These are phyloP conservation scores for Stichodactyla mertensii DNA, from an alignment of 64 coral and sea anemone genomes.

Conservation along the genomic window DNA sequence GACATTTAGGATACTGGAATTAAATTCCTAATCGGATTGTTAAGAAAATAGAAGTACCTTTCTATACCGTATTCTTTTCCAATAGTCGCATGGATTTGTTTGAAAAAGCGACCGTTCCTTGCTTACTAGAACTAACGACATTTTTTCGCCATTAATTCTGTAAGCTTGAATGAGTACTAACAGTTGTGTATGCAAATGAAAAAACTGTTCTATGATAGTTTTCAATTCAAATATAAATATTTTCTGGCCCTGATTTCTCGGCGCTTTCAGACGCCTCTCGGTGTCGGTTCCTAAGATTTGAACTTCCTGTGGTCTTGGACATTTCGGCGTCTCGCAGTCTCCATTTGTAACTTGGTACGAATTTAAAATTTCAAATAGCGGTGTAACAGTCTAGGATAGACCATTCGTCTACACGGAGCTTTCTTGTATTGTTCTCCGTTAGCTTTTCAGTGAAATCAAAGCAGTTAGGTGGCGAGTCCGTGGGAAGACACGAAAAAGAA, in stretches of 20 bases:
- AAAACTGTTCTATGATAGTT: neutral
- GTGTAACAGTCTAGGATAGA: neutral
- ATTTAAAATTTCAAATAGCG: neutral
- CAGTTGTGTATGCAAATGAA: neutral
- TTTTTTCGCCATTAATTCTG: neutral
- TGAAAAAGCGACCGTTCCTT: neutral
- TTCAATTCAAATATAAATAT: neutral
- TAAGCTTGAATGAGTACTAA: neutral
- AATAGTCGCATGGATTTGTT: neutral
- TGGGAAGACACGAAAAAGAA: neutral
- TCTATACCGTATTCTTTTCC: neutral
- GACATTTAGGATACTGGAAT: neutral
- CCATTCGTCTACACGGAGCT: neutral
- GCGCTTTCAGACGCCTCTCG: neutral
- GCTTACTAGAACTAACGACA: neutral
- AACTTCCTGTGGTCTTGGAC: neutral
- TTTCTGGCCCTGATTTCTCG: neutral
- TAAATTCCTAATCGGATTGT: too few species aligned
- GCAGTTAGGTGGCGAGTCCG: neutral
- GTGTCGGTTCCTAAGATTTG: neutral
- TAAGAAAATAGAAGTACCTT: neutral
- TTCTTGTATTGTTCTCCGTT: neutral
- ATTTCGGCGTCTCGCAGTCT: slow-evolving; percentile 17
- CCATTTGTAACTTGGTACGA: neutral
- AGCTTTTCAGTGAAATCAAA: neutral